Percentiles rank a stretch among this genome's conserved stretches.
Conservation (phyloP, 2,888 invertebrate genomes). For the Drosophila conformis region DNA sequence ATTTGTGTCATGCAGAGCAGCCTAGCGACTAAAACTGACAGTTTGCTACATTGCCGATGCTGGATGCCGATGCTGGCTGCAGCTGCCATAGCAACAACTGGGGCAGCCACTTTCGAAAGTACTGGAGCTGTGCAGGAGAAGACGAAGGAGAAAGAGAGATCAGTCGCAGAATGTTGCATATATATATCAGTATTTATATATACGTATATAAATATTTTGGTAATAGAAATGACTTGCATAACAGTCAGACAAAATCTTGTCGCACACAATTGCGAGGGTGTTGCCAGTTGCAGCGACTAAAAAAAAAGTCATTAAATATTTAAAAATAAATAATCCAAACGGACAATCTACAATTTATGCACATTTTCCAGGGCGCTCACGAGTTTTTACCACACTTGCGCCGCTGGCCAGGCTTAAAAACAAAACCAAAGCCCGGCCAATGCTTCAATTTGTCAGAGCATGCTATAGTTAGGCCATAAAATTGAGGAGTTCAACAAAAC, state of each 20-base stretch:
- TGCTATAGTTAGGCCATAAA: slow-evolving; percentile 23
- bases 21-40: slow-evolving; percentile 58
- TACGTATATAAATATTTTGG: slow-evolving; percentile 19
- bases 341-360: slow-evolving; percentile 64
- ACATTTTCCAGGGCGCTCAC: slow-evolving; percentile 57
- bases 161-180: slow-evolving; percentile 39
- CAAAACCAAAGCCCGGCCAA: slow-evolving; percentile 11
- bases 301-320: slow-evolving; percentile 74
- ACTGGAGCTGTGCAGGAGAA: slow-evolving; percentile 19
- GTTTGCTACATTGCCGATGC: slow-evolving; percentile 17
- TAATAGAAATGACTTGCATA: slow-evolving; percentile 59
- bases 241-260: slow-evolving; percentile 31
- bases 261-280: slow-evolving; percentile 68
- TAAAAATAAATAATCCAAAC: slow-evolving; percentile 70
- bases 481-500: slow-evolving; percentile 26
- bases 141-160: slow-evolving; percentile 10
- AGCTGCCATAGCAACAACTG: slow-evolving; percentile 51
- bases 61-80: slow-evolving; percentile 16
- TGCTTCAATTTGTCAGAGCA: slow-evolving; percentile 48
- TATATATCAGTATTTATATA: slow-evolving; percentile 16
- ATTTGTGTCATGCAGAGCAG: slow-evolving; percentile 75
- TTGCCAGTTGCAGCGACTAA: slow-evolving; percentile 51
- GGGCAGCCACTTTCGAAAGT: slow-evolving; percentile 71
- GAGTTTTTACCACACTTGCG: slow-evolving; percentile 62
- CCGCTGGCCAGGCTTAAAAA: slow-evolving; percentile 31